These are phyloP conservation scores for Caiman crocodilus DNA, from an alignment of 2,797 vertebrate species.

Conservation along the genomic window DNA sequence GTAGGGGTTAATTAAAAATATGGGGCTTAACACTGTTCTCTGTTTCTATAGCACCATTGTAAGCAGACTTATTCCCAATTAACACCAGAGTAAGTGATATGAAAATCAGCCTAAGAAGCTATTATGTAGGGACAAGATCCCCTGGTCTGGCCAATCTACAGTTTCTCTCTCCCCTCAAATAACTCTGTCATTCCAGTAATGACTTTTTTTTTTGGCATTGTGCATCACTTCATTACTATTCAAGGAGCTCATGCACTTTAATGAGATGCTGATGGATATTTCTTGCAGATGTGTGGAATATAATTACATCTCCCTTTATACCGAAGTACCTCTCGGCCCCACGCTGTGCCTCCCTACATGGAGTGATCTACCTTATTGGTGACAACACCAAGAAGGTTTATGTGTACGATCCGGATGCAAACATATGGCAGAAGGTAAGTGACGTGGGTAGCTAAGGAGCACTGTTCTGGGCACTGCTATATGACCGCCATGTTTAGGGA, in stretches of 20 bases:
- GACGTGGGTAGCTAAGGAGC: neutral
- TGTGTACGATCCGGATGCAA: constrained; percentile 89
- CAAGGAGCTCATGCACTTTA: neutral
- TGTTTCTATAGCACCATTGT: neutral
- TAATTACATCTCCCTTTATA: constrained; percentile 94
- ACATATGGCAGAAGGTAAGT: constrained; percentile 96
- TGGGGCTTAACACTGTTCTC: neutral
- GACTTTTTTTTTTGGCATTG: neutral
- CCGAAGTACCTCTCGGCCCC: constrained; percentile 97
- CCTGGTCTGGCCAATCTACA: neutral
- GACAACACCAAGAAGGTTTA: constrained; percentile 99
- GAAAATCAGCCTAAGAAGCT: neutral
- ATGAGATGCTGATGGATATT: neutral
- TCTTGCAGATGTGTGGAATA: constrained; percentile 89
- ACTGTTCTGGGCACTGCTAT: neutral
- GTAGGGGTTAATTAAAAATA: neutral
- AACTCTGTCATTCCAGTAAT: neutral
- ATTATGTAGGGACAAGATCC: neutral
- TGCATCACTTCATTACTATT: neutral
- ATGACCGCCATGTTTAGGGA: neutral
- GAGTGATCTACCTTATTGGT: constrained; percentile 92
- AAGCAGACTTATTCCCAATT: neutral
- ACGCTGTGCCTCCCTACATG: constrained; percentile 87
- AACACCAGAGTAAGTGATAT: neutral
- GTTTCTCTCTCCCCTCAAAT: neutral